Conservation (phyloP, 2,888 invertebrate species). For the Bellardia pandia region DNA sequence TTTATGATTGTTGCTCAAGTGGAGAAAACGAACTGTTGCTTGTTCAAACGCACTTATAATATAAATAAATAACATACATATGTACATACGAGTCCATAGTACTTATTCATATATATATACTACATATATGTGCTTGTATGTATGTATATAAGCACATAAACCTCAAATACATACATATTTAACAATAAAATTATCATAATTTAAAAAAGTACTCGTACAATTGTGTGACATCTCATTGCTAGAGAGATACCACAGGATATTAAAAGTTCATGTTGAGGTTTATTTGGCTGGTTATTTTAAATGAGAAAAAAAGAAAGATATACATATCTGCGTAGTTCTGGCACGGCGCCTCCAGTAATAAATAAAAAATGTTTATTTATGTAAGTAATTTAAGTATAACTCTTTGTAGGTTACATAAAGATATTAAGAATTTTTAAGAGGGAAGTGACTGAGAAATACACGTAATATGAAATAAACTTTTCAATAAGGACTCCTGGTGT, state of each 20-base stretch:
- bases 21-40: conserved; percentile 16
- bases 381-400: no score
- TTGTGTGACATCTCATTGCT: neutral
- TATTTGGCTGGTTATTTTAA: conserved; percentile 3
- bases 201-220: neutral
- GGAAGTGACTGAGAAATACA: no score
- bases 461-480: no score
- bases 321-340: neutral
- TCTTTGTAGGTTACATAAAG: no score
- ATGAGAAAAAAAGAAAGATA: neutral
- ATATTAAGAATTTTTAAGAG: no score
- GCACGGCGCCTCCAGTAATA: neutral
- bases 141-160: neutral
- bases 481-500: no score
- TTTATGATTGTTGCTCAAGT: conserved; percentile 6
- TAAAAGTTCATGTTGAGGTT: conserved; percentile 8
- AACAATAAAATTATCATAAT: conserved; percentile 40
- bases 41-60: neutral
- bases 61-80: no score
- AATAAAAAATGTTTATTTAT: no score
- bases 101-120: neutral
- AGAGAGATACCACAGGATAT: conserved; percentile 8
- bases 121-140: no score
- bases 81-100: neutral
- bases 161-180: neutral